phyloP scores from a whole-genome alignment of 2,888 invertebrate genomes.

The Campopleginae sp. region DNA sequence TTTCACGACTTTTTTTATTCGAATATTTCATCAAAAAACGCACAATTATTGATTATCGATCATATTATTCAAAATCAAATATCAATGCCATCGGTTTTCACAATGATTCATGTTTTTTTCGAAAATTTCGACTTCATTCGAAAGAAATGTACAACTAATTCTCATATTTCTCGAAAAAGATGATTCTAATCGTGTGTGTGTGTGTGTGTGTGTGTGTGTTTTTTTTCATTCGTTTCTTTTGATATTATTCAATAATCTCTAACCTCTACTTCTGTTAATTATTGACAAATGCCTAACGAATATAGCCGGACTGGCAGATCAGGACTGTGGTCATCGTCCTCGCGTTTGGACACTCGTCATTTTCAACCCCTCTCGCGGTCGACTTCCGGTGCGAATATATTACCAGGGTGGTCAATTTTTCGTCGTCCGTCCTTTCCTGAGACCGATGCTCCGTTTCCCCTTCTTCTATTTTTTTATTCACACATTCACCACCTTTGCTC shows the following conservation, averaged over 20 bases:
- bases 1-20: background rate
- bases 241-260: too few species aligned
- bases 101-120: background rate
- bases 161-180: background rate
- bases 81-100: background rate
- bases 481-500: background rate
- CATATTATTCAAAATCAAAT: background rate
- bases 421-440: slow-evolving; percentile 77
- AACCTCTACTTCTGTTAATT: slow-evolving; percentile 76
- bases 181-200: background rate
- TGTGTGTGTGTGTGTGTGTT: too few species aligned
- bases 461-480: slow-evolving; percentile 27
- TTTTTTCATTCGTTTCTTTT: too few species aligned
- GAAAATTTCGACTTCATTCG: background rate
- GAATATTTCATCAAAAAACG: background rate
- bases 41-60: background rate
- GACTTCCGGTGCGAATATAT: slow-evolving; percentile 82
- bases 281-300: slow-evolving; percentile 75
- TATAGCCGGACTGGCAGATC: slow-evolving; percentile 21
- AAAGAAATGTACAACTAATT: background rate
- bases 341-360: slow-evolving; percentile 66
- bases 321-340: slow-evolving; percentile 64
- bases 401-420: slow-evolving; percentile 76
- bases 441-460: slow-evolving; percentile 70
- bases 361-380: slow-evolving; percentile 75